A percentile compares a stretch with the other conserved stretches of the same genome.
phyloP scores from a whole-genome alignment of 2,888 invertebrate genomes.

The Exocentrus adspersus region DNA sequence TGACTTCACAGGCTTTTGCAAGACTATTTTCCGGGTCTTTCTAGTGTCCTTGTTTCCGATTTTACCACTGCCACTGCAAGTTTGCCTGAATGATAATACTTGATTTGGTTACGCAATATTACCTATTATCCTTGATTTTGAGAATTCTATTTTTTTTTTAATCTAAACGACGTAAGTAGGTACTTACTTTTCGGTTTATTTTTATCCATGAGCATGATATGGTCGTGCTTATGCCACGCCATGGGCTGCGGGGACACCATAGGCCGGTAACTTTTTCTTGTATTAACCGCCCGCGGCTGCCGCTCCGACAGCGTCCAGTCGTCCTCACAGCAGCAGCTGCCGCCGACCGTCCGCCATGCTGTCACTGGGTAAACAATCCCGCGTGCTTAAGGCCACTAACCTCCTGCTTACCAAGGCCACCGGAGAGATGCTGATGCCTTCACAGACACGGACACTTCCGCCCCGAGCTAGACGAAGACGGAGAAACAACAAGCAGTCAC shows the following conservation, averaged over 20 bases:
- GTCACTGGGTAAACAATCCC: slow-evolving; percentile 64
- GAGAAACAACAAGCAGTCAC: slow-evolving; percentile 58
- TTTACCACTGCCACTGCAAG: no score
- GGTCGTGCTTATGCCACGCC: slow-evolving; percentile 82
- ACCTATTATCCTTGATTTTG: no score
- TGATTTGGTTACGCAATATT: no score
- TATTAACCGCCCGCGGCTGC: slow-evolving; percentile 35
- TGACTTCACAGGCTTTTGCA: no score
- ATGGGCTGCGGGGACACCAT: slow-evolving; percentile 67
- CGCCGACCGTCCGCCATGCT: slow-evolving; percentile 57
- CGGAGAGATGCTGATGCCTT: slow-evolving; percentile 59
- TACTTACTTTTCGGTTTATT: slow-evolving; percentile 76
- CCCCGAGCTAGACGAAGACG: slow-evolving; percentile 57
- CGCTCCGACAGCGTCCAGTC: slow-evolving; percentile 38
- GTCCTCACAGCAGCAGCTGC: slow-evolving; percentile 23
- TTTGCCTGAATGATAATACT: no score
- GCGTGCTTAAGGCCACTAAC: slow-evolving; percentile 64
- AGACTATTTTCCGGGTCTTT: no score
- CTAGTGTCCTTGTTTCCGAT: no score
- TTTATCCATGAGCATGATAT: slow-evolving; percentile 78
- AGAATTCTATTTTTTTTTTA: no score
- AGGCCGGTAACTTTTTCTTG: slow-evolving; percentile 36
- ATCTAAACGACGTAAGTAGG: no score
- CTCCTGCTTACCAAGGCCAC: slow-evolving; percentile 62
- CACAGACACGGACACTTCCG: slow-evolving; percentile 59